A percentile compares a stretch with the other conserved stretches of the same genome.
These are phyloP conservation scores for Leucopternis melanops DNA, from an alignment of 2,113 vertebrate genomes.

Conservation along the genomic window DNA sequence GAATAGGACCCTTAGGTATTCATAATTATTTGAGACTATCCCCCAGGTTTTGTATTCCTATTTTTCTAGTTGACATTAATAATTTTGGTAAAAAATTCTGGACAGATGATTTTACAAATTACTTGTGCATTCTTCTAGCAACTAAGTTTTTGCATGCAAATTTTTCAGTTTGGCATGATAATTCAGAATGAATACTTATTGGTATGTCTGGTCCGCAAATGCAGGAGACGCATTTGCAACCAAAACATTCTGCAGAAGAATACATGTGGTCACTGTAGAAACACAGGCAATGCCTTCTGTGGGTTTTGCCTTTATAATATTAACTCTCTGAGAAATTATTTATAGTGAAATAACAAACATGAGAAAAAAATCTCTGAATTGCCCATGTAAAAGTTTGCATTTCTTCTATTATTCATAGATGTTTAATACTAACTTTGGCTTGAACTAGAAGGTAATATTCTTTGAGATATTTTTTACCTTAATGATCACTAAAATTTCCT, in stretches of 20 bases:
- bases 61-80: background rate
- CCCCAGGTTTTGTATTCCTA: background rate
- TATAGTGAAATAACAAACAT: background rate
- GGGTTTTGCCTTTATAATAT: background rate
- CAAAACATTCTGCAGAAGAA: background rate
- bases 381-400: background rate
- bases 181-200: background rate
- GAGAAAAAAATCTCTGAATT: background rate
- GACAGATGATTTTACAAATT: background rate
- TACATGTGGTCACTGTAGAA: background rate
- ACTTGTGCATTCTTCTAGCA: background rate
- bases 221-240: background rate
- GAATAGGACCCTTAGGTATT: background rate
- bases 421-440: background rate
- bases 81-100: background rate
- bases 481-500: background rate
- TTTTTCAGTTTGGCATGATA: background rate
- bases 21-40: background rate
- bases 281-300: background rate
- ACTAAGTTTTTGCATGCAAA: background rate
- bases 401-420: background rate
- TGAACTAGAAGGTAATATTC: background rate
- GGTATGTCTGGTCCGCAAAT: background rate
- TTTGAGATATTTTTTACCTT: background rate
- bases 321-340: background rate